Base-by-base conservation (phyloP, 2,797 vertebrate genomes). In the Enteromius viviparus region DNA sequence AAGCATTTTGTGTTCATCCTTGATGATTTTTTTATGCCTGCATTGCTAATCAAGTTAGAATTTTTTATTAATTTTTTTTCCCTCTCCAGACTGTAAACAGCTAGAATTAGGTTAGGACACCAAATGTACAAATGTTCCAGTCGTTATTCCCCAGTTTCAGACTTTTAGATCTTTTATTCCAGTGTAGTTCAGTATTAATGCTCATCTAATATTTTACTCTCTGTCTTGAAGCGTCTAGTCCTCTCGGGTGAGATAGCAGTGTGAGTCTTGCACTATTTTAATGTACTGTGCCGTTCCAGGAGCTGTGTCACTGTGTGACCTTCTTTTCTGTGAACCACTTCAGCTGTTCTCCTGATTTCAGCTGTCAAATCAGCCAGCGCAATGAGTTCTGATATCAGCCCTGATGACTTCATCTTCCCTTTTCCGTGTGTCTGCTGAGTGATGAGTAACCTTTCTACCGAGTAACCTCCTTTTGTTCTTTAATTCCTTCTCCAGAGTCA, bases 311-410 rank as follows among this genome's bases (percentile, higher is more conserved):
- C 19, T 29, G 15, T 42, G 34, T 82, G 60, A 42, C 45, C 15
- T 65, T 45, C 19, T 49, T 80, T 81, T 81, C 80, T 81, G 8
- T 17, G 42, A 81, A 64, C 8, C 42, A 37, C 69, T 64, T 34
- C 55, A 74, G 26, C 55, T 72, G 69, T 74, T 74, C 42, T 17
- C 55, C 58, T 81, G 55, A 74, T 81, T 81, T 74, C 21, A 51
- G 29, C 69, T 64, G 69, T 74, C 26, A 81, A 64, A 74, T 64
- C 80, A 64, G 55, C 26, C 29, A 14, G 40, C 10, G 21, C 45
- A 74, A 15, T 51, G 55, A 74, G 42, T n/a, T 81, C 40, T 74
- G 69, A 81, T 81, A 62, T 47, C 26, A 72, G 55, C 21, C 58
- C 55, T 62, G 69, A 80, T 58, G 66, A 58, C 51, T 55, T 80